phyloP scores from a whole-genome alignment of 2,888 invertebrate species.

The Drosophila kambysellisi region DNA sequence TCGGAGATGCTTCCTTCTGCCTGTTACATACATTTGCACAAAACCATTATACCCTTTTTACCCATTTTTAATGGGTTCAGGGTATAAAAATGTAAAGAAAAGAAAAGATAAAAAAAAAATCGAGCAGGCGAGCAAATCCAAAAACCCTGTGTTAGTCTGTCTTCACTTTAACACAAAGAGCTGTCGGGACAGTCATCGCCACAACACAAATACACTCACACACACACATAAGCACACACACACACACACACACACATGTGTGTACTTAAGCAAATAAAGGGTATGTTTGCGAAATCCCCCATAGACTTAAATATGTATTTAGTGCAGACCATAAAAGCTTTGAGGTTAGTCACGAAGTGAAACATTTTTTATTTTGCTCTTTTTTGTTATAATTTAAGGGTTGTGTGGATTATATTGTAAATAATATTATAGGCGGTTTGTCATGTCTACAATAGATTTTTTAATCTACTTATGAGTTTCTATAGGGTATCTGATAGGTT shows the following conservation, averaged over 20 bases:
- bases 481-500: slow-evolving; percentile 5
- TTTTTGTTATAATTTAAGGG: slow-evolving; percentile 5
- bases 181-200: slow-evolving; percentile 29
- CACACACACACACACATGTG: not conserved
- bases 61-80: no score
- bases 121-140: slow-evolving; percentile 18
- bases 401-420: not conserved
- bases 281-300: slow-evolving; percentile 38
- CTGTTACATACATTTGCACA: no score
- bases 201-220: slow-evolving; percentile 23
- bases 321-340: slow-evolving; percentile 16
- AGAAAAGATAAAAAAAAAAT: slow-evolving; percentile 8
- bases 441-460: not conserved
- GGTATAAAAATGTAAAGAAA: slow-evolving; percentile 38
- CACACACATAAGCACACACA: slow-evolving; percentile 6
- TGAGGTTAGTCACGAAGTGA: slow-evolving; percentile 27
- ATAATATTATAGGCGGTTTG: not conserved
- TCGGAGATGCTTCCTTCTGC: no score
- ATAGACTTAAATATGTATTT: slow-evolving; percentile 23
- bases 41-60: no score
- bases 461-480: not conserved
- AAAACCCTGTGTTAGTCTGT: slow-evolving; percentile 38
- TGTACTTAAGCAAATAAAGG: slow-evolving; percentile 30
- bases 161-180: slow-evolving; percentile 51
- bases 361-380: not conserved